A percentile compares a stretch with the other conserved stretches of the same genome.
Evolutionary conservation across 2,113 vertebrate species (phyloP).

Genomic region (Odocoileus virginianus): DNA sequence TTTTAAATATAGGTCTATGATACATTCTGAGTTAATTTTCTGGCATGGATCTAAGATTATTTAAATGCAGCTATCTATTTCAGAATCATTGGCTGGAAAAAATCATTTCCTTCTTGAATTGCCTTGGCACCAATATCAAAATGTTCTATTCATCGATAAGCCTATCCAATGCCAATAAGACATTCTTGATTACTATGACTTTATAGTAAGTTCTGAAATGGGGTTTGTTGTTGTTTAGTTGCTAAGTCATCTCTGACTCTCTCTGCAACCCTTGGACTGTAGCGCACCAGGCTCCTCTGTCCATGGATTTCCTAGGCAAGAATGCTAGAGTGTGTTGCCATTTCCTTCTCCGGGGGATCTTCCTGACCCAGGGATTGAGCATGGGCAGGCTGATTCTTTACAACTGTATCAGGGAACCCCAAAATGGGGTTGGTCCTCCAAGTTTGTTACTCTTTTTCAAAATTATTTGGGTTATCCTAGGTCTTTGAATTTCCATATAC

Average conservation of each 20-base stretch:
- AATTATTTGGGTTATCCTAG: neutral
- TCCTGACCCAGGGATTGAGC: no score
- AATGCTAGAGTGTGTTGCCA: no score
- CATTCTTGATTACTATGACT: neutral
- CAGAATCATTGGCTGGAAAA: neutral
- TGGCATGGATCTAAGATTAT: neutral
- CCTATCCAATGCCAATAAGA: neutral
- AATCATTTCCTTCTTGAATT: neutral
- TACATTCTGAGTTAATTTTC: neutral
- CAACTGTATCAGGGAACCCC: no score
- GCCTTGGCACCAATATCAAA: neutral
- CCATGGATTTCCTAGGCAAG: no score
- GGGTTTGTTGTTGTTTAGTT: neutral
- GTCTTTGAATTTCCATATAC: neutral
- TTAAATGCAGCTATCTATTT: neutral
- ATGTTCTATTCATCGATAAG: neutral
- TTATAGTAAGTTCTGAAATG: neutral
- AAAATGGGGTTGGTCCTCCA: neutral
- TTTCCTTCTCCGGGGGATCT: no score
- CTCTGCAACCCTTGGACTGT: no score
- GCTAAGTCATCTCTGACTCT: no score
- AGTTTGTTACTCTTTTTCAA: neutral
- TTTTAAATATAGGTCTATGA: neutral
- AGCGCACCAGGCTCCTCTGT: no score
- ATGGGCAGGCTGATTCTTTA: no score